phyloP scores from a whole-genome alignment of 2,797 vertebrate species.

The Acipenser ruthenus region DNA sequence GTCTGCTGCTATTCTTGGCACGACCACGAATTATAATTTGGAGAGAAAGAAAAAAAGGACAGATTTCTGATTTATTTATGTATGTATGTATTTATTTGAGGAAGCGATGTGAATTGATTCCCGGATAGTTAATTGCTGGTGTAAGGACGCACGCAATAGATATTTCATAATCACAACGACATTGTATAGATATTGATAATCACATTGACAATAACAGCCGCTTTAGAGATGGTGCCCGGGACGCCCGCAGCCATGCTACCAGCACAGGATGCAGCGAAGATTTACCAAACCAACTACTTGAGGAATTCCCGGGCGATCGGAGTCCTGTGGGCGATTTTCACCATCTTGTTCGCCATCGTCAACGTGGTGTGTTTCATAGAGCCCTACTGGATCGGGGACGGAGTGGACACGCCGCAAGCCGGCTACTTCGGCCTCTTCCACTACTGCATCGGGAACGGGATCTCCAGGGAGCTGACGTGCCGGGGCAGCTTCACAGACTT shows the following conservation, averaged over 20 bases:
- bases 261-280: conserved; percentile 87
- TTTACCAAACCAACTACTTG: conserved; percentile 93
- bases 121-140: too few relatives aligned
- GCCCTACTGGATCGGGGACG: conserved; percentile 95
- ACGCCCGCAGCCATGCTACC: conserved; percentile 80
- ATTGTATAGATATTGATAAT: too few relatives aligned
- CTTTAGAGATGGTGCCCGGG: conserved; percentile 53
- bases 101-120: too few relatives aligned
- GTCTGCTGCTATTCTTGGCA: too few relatives aligned
- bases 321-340: conserved; percentile 94
- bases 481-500: conserved; percentile 93
- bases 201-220: too few relatives aligned
- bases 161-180: too few relatives aligned
- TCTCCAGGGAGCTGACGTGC: conserved; percentile 80
- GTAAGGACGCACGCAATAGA: too few relatives aligned
- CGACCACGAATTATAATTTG: too few relatives aligned
- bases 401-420: conserved; percentile 85
- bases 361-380: conserved; percentile 93
- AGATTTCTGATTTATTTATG: too few relatives aligned
- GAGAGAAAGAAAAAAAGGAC: too few relatives aligned
- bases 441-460: conserved; percentile 83
- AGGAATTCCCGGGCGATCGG: conserved; percentile 91
- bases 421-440: conserved; percentile 96
- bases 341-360: conserved; percentile 88
- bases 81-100: too few relatives aligned